Evolutionary conservation across 2,797 vertebrate species (phyloP), one percentile per base, ranked within the genome.

Genomic region (Betta splendens): DNA sequence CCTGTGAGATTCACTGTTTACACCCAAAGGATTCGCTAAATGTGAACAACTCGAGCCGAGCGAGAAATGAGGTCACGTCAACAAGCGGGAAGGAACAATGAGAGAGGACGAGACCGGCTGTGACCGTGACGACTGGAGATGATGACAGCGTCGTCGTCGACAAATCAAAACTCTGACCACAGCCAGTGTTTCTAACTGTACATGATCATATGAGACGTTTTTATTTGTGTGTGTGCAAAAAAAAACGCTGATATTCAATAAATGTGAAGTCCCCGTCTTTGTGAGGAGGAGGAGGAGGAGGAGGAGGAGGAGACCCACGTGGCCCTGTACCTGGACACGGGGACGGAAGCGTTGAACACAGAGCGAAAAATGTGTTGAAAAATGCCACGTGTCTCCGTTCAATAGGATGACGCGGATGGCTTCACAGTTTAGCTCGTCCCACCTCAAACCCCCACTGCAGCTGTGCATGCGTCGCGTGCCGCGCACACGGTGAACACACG

Each of bases 171-270:
- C 67, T 38, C 25, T 43, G 42, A 78, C 63, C 54, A 57, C 55
- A 71, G n/a, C 47, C 62, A 68, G 69, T 84, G 75, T 85, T 85
- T 80, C 56, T 70, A 81, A 50, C 21, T 84, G 80, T 84, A 80
- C 66, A 64, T 70, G 63, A 51, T 67, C 49, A 56, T 74, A 69
- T 63, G 61, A 63, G 35, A 73, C 55, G 71, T 32, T 60, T 48
- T 61, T 52, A 20, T 63, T 44, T 49, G 64, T 81, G 67, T 83
- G 37, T 79, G 79, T 79, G 67, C 47, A 54, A 64, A 64, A 69
- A 54, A 64, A 64, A 69, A 65, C 51, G 45, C 33, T 32, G 55
- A 61, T 69, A 49, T 68, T 49, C 59, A 16, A 61, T 67, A 43
- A 48, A 35, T 69, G 68, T 80, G 43, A 56, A 59, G 32, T n/a